Evolutionary conservation across 2,888 invertebrate species (phyloP).

Genomic region (Troilus luridus): DNA sequence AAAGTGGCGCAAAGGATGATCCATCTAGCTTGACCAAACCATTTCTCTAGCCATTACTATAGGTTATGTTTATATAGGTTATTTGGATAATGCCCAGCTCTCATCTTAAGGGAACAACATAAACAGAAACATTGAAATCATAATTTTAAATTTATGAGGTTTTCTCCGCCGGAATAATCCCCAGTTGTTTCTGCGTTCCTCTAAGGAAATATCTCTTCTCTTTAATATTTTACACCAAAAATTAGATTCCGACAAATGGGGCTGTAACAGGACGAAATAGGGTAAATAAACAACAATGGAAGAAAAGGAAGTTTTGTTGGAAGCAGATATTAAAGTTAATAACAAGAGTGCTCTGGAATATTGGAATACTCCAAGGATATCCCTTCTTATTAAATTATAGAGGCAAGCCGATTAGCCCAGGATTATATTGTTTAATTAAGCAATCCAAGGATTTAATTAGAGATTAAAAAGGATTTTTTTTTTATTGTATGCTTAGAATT

Average conservation of each 20-base stretch:
- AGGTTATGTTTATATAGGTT: no score
- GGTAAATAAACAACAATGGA: not conserved
- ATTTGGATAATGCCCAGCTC: no score
- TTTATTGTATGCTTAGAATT: not conserved
- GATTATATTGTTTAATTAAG: not conserved
- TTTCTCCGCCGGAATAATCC: not conserved
- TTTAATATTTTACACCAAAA: not conserved
- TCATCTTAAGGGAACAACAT: no score
- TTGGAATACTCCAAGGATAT: not conserved
- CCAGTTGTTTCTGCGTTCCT: not conserved
- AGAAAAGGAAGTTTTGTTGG: not conserved
- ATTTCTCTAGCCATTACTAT: no score
- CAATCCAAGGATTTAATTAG: not conserved
- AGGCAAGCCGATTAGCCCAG: not conserved
- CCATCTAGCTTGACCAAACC: no score
- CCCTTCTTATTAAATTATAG: not conserved
- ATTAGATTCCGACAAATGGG: not conserved
- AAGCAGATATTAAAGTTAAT: not conserved
- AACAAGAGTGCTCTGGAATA: not conserved
- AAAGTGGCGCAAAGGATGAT: no score
- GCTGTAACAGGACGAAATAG: not conserved
- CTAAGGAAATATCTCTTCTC: not conserved
- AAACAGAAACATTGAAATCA: no score
- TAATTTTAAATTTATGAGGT: no score
- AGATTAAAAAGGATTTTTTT: not conserved